Base-by-base conservation (phyloP, 1,140 invertebrate genomes). In the Ostrea denselamellosa region DNA sequence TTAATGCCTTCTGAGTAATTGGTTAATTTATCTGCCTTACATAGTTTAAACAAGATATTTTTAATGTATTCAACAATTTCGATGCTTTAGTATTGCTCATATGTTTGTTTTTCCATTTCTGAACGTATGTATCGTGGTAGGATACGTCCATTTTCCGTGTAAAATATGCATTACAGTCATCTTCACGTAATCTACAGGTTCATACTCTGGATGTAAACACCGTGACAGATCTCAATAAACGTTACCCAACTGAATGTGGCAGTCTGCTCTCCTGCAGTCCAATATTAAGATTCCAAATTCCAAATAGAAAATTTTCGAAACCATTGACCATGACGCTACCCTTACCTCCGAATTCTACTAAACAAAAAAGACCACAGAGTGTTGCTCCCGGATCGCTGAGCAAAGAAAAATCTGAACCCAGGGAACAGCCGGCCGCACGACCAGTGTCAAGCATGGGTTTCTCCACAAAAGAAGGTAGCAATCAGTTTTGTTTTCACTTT, bases 251-350 rank as follows among this genome's bases (percentile, higher is more conserved):
- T 0, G 91, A 90, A 56, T 93, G 92, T 89, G 83, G 54, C 28
- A 85, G 83, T 44, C 86, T 93, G 0, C 25, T 92, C 19, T 81
- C 93, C 2, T 87, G 87, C 22, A 93, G 92, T 86, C 92, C 93
- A 10, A 92, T 93, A 19, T 10, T 93, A 14, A 85, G 85, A 9
- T 84, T 91, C 53, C 71, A 82, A 44, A 85, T 89, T 28, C 25
- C 62, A 25, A 88, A 89, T 68, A 77, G 82, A 14, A 90, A 90
- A 34, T 89, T 92, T 28, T 22, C 58, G 8, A 91, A 91, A 86
- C 90, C 92, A 8, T 52, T 93, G 19, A 86, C 85, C 3, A 44
- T 92, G 2, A 90, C 90, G 0, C 77, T 93, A 25, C 92, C 92
- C 1, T 56, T 90, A 34, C 92, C 92, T 0, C 89, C 89, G 8